Evolutionary conservation across 53 echinoderm and acorn worm species (phyloP), one percentile per base, ranked within the genome.

Genomic region (Paelopatides confundens): DNA sequence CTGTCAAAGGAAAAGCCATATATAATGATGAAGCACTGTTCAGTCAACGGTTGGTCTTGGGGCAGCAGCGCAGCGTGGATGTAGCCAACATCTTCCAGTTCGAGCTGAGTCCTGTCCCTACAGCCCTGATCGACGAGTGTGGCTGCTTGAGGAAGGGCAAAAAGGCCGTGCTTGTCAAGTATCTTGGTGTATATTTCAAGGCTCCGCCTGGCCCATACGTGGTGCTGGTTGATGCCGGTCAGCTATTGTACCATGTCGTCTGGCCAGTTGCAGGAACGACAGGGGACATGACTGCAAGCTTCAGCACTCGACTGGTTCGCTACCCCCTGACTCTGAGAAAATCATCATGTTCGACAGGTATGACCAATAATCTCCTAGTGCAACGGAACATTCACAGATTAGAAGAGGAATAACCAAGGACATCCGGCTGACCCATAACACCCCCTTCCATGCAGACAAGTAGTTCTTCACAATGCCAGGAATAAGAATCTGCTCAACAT

Each of bases 241-340:
- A 84, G 66, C 85, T 84, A 29, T 32, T 84, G 26, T 84, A 84
- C 66, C 85, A 84, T 82, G 62, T 82, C 2, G 82, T 82, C 5
- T 82, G 82, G 82, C 82, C 82, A 2, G 62, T 82, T 35, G 66
- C 40, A 13, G 47, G 85, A 23, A 39, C n/a, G n/a, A n/a, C n/a
- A n/a, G n/a, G n/a, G n/a, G n/a, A n/a, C n/a, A n/a, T n/a, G n/a
- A n/a, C n/a, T n/a, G n/a, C n/a, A n/a, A n/a, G n/a, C n/a, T n/a
- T n/a, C n/a, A n/a, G n/a, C n/a, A n/a, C n/a, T n/a, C n/a, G n/a
- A n/a, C n/a, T n/a, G n/a, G n/a, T n/a, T n/a, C n/a, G n/a, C n/a
- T n/a, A n/a, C n/a, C n/a, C n/a, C n/a, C n/a, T n/a, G n/a, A n/a
- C n/a, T n/a, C n/a, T n/a, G n/a, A n/a, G n/a, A n/a, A n/a, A n/a